Evolutionary conservation across 2,888 invertebrate genomes (phyloP).

Genomic region (Epinotia demarniana): DNA sequence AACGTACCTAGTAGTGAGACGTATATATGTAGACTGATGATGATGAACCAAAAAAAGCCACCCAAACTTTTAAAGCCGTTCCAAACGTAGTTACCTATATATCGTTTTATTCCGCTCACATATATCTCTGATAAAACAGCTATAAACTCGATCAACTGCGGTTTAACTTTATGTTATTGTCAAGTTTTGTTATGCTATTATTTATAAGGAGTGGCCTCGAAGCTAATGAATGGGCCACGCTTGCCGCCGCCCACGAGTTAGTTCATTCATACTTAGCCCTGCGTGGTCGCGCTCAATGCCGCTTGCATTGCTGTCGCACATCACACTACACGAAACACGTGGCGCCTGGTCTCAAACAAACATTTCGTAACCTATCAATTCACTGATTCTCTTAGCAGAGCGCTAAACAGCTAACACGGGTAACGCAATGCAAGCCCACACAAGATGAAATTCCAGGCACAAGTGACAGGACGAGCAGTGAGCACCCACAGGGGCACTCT

Average conservation of each 20-base stretch:
- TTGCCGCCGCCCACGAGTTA: slow-evolving; percentile 72
- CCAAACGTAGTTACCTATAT: background rate
- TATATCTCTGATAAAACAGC: slow-evolving; percentile 20
- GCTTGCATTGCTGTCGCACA: slow-evolving; percentile 56
- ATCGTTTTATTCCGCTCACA: slow-evolving; percentile 13
- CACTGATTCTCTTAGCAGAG: slow-evolving; percentile 13
- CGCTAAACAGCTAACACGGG: slow-evolving; percentile 4
- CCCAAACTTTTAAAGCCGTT: background rate
- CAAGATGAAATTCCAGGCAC: slow-evolving; percentile 17
- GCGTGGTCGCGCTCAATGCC: slow-evolving; percentile 75
- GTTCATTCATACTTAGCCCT: slow-evolving; percentile 80
- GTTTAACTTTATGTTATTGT: slow-evolving; percentile 66
- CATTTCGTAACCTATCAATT: slow-evolving; percentile 34
- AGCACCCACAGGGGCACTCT: background rate
- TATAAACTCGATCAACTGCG: slow-evolving; percentile 44
- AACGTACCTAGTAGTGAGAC: too few relatives aligned
- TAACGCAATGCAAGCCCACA: slow-evolving; percentile 31
- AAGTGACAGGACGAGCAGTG: slow-evolving; percentile 22
- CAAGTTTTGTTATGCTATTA: slow-evolving; percentile 79
- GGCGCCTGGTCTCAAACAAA: slow-evolving; percentile 31
- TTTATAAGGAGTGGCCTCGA: slow-evolving; percentile 80
- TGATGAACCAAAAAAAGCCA: background rate
- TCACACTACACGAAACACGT: slow-evolving; percentile 46
- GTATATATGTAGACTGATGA: too few relatives aligned
- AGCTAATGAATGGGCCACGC: slow-evolving; percentile 77